Base-by-base conservation (phyloP, 2,888 invertebrate species). In the Leucania comma region DNA sequence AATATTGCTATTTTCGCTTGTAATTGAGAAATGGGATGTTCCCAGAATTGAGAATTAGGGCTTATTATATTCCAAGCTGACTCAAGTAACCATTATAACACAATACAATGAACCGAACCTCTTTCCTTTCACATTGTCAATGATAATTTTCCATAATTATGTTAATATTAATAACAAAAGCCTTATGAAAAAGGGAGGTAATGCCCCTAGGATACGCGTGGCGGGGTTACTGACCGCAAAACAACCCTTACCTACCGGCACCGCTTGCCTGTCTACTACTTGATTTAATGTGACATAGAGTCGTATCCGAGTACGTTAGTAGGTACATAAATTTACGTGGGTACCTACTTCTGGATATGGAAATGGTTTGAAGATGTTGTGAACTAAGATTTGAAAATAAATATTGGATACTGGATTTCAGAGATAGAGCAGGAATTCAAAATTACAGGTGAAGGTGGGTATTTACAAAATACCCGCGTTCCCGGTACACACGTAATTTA, bases 161-260 rank as follows among this genome's bases (percentile, higher is more conserved):
- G 54, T 17, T 57, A 57, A 57, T 22, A 35, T 57, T 56, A 59
- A 72, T 67, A 59, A 72, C 17, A 42, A 69, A 62, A 77, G 12
- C 9, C 20, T 12, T 35, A 26, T 29, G 57, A 60, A 68, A 73
- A 42, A 32, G 66, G 65, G 59, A 63, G 51, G 38, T 50, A 17
- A 42, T 56, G 42, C 32, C 74, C 54, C 24, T 56, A 64, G 63
- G 51, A 60, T 73, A 56, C 67, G 62, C 58, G 58, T 20, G 53
- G 48, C 79, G 76, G 66, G 76, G 76, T 77, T 51, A 32, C 5
- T 77, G 79, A 77, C 76, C 76, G 74, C 74, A 68, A 51, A 59
- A 68, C 68, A 54, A 6, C 67, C 76, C 76, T 63, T 56, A 54
- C 59, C 50, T 26, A 24, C 57, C 61, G 68, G 70, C 48, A 35